Evolutionary conservation across 2,888 invertebrate species (phyloP).

Genomic region (Odontocerum albicorne): DNA sequence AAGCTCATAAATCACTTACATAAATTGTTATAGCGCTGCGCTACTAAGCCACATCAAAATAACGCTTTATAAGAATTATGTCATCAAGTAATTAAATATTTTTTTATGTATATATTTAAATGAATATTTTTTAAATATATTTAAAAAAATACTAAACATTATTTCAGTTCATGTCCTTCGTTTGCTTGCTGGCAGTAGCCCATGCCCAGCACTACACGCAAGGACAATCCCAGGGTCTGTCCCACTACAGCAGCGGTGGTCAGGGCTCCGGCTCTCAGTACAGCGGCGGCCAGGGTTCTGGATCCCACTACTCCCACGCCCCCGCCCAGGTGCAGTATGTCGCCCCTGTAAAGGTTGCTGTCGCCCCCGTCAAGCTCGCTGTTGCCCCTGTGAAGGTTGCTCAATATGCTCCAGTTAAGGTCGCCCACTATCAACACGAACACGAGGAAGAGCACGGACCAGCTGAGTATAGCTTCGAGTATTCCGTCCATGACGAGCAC

Average conservation of each 20-base stretch:
- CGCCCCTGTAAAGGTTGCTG: constrained; percentile 8
- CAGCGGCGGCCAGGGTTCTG: constrained; percentile 15
- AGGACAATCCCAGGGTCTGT: no score
- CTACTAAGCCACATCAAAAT: no score
- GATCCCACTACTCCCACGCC: constrained; percentile 17
- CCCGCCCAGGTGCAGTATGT: constrained; percentile 15
- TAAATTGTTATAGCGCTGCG: no score
- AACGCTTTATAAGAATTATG: no score
- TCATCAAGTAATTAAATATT: no score
- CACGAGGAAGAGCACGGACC: constrained; percentile 21
- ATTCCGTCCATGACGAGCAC: constrained; percentile 52
- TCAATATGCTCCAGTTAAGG: constrained; percentile 7
- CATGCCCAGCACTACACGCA: constrained; percentile 5
- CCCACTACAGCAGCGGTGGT: no score
- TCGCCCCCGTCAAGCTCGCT: constrained; percentile 14
- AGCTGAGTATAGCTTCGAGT: constrained; percentile 38
- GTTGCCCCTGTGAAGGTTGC: constrained; percentile 16
- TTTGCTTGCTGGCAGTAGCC: constrained; percentile 27
- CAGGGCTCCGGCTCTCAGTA: no score
- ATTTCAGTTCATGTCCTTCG: constrained; percentile 27
- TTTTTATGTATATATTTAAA: no score
- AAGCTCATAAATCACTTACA: no score
- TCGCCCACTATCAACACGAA: constrained; percentile 7
- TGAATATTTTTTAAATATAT: no score
- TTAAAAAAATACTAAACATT: no score